Evolutionary conservation across 2,797 vertebrate species (phyloP), one percentile per base, ranked within the genome.

Genomic region (Orientallactaga sibirica): DNA sequence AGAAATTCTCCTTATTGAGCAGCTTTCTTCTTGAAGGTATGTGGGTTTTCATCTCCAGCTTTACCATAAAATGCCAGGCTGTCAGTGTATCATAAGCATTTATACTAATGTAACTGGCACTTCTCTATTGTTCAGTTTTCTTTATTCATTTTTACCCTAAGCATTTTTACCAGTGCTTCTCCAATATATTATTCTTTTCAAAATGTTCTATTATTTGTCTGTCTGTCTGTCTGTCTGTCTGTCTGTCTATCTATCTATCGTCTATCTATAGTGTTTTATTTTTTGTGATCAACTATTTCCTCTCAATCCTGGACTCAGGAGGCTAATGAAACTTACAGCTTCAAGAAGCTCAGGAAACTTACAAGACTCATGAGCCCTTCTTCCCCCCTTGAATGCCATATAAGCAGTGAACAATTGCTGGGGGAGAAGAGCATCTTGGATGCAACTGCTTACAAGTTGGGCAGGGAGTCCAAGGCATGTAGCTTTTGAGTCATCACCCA

Each of bases 181-280:
- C 82, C 27, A 41, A 27, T 61, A 24, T 0, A 0, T 76, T 0
- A 0, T 76, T 52, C 27, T 82, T 70, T 48, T 77, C 19, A 62
- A 67, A 27, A 68, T 94, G 88, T 76, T 90, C 48, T 94, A 18
- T 95, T 94, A 64, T 85, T 86, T 93, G 43, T 37, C 25, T 73
- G 8, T 48, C 43, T 48, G 43, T 48, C 43, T 48, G 43, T 48
- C 43, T 48, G 43, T 48, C 43, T 48, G 8, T 8, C 43, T 48
- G 8, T 9, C 43, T 48, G 10, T 9, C 48, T 48, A 48, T 9
- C 48, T 48, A 48, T 48, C 48, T 48, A 7, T 8, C 48, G 33
- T 37, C 33, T 37, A 37, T 27, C 20, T 33, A 58, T 73, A 37
- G 64, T 86, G 5, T 64, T 91, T 91, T 61, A 75, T 20, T 52